Conservation (phyloP, 2,113 vertebrate genomes). For the Willisornis vidua region DNA sequence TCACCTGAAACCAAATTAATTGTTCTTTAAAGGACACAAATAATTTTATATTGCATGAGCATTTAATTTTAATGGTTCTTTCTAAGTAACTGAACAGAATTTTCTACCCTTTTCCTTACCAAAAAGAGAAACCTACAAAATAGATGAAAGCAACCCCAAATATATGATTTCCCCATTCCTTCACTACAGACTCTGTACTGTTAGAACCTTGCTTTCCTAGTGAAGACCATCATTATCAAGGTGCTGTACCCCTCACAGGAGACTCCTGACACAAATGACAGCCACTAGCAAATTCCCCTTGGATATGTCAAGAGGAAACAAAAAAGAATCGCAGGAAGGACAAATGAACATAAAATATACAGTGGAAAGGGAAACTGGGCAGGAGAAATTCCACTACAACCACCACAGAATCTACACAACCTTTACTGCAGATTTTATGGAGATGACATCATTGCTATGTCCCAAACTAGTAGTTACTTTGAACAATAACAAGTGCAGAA, state of each 20-base stretch:
- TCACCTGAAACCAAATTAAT: not conserved
- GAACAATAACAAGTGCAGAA: not conserved
- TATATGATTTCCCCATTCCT: not conserved
- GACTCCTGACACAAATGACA: not conserved
- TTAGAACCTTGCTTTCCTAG: not conserved
- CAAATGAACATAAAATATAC: not conserved
- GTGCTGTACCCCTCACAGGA: not conserved
- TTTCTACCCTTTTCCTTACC: not conserved
- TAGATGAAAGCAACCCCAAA: not conserved
- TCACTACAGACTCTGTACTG: not conserved
- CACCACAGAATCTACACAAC: not conserved
- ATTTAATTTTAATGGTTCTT: not conserved
- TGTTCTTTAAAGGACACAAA: not conserved
- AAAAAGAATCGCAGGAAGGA: not conserved
- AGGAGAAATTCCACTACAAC: not conserved
- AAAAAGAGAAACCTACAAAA: not conserved
- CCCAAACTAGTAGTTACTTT: not conserved
- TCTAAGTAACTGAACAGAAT: not conserved
- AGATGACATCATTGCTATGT: not conserved
- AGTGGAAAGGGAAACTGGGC: not conserved
- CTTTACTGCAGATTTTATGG: not conserved
- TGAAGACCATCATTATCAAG: not conserved
- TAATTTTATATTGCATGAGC: not conserved
- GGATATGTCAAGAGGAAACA: not conserved
- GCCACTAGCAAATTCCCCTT: not conserved